Evolutionary conservation across 1,140 invertebrate species (phyloP), one percentile per base, ranked within the genome.

Genomic region (Drosophila setifemur): DNA sequence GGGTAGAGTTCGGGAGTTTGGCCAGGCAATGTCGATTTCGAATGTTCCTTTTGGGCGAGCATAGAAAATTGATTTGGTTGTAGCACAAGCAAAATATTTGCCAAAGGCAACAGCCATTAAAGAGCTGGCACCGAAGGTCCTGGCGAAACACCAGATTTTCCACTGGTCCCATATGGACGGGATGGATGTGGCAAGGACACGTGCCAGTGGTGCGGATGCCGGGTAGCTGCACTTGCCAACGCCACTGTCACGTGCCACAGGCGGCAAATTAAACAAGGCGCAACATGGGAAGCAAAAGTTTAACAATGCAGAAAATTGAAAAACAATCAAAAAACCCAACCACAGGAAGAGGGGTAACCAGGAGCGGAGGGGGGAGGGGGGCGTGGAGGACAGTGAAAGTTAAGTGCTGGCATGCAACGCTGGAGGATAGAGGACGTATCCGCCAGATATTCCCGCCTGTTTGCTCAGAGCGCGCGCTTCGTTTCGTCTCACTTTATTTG

Each of bases 221-320:
- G 33, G 33, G 16, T 14, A 37, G 12, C 33, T 78, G 73, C 79
- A 86, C 60, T 86, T 86, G 71, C 77, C 70, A 47, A 71, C 69
- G 73, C 35, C 28, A 6, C 37, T 57, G 77, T 54, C 81, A 86
- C 76, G 81, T 86, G 82, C 70, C 81, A 42, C 57, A 81, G 42
- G 53, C 57, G 57, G 75, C 63, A 86, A 86, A 86, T 86, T 86
- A 86, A 87, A 81, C 81, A 86, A 86, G 33, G 23, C 75, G 53
- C 52, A 67, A 74, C 45, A 74, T 33, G 50, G 61, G 47, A 73
- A 63, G 61, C 39, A 64, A 69, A 73, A 76, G 75, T 87, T 83
- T 89, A 89, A 89, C 88, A 89, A 89, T 81, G 88, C 88, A 78
- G 79, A 89, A 89, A 89, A 89, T 89, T 82, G 79, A 89, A 89